phyloP scores from a whole-genome alignment of 2,888 invertebrate genomes.

The Cosmorhoe ocellata region DNA sequence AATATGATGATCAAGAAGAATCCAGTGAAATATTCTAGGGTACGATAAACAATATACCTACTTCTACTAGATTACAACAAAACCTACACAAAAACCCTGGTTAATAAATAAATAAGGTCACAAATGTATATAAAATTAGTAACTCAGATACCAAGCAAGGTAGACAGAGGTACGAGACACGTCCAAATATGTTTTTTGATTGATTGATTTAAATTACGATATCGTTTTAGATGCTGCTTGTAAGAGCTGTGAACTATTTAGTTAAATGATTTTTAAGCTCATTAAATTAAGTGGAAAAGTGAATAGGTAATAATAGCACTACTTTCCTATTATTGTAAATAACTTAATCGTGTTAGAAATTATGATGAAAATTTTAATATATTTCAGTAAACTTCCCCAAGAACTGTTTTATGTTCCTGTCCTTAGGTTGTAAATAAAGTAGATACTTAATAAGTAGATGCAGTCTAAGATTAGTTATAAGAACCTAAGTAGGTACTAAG shows the following conservation, averaged over 20 bases:
- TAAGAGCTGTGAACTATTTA: constrained; percentile 65
- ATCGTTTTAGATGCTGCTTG: constrained; percentile 54
- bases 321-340: constrained; percentile 71
- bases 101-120: too few relatives aligned
- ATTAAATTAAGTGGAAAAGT: constrained; percentile 61
- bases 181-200: too few relatives aligned
- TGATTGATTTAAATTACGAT: not conserved
- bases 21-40: constrained; percentile 39
- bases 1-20: constrained; percentile 21
- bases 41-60: constrained; percentile 11
- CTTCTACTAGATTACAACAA: not conserved
- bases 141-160: too few relatives aligned
- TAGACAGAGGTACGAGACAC: too few relatives aligned
- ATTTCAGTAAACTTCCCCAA: constrained; percentile 73
- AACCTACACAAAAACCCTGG: too few relatives aligned
- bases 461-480: constrained; percentile 46
- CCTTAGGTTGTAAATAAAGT: constrained; percentile 76
- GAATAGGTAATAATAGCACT: constrained; percentile 70
- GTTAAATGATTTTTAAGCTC: constrained; percentile 69
- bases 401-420: constrained; percentile 81
- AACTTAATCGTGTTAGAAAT: constrained; percentile 59
- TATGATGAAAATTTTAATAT: constrained; percentile 72
- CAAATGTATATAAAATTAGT: too few relatives aligned
- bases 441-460: constrained; percentile 58
- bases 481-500: constrained; percentile 40